Evolutionary conservation across 2,797 vertebrate species (phyloP), one percentile per base, ranked within the genome.

Genomic region (Clarias platycephalus): DNA sequence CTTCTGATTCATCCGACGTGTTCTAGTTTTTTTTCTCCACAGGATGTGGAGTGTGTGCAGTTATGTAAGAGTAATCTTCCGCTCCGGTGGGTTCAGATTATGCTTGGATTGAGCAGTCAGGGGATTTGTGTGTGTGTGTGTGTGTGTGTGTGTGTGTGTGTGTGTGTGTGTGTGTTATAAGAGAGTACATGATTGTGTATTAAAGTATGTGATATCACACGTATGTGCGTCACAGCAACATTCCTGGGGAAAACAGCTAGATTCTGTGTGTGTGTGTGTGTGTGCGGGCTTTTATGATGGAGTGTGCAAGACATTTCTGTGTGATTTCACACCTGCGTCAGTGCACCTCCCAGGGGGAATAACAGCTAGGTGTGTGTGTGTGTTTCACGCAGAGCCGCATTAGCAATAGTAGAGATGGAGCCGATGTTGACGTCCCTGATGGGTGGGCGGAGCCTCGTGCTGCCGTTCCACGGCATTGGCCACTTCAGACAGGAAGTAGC

Each of bases 401-500:
- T 90, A 82, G 94, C 95, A 66, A 91, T 99, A 92, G 93, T 92
- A 90, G 94, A 95, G 90, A 93, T 94, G 87, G 92, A 96, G 91
- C 88, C 89, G 0, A 91, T 91, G 87, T 85, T 99, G 90, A 95
- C 93, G 75, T 91, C 96, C 86, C 92, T 97, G 84, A 94, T 99
- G 81, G 91, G 92, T 89, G 96, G 96, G 93, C 93, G 89, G 91
- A 91, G 87, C 0, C 90, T 98, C 91, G 88, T 93, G 90, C 93
- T 99, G 88, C 95, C 96, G 87, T 98, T 99, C 94, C 93, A 92
- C 82, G 97, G 97, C 80, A 92, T 97, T 68, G 93, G 93, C 91
- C 95, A 97, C 88, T 99, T 98, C 89, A 93, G 86, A 92, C 95
- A 96, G 93, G 96, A 98, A 94, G 95, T 99, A 94, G 97, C 93